Evolutionary conservation across 2,888 invertebrate species (phyloP).

Genomic region (Thera obeliscata): DNA sequence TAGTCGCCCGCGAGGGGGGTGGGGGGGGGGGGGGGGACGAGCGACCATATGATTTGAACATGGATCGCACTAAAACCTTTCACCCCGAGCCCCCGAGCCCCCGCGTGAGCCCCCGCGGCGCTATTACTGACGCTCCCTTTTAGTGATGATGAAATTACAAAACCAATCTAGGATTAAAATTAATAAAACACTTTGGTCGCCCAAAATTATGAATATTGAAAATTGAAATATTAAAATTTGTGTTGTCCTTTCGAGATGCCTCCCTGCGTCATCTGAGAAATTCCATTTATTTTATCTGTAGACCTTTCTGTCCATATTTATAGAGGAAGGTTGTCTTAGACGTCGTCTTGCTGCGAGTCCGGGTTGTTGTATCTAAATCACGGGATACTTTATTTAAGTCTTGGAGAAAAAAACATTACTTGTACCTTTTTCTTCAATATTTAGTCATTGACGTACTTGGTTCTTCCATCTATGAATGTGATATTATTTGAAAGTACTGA

Average conservation of each 20-base stretch:
- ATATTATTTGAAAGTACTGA: too few relatives aligned
- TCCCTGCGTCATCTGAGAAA: background rate
- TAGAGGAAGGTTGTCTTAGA: background rate
- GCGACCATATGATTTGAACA: constrained; percentile 46
- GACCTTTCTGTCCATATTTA: background rate
- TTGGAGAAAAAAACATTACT: background rate
- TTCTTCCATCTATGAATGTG: background rate
- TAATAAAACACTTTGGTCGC: constrained; percentile 10
- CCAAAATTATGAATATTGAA: constrained; percentile 8
- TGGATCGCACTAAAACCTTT: constrained; percentile 44
- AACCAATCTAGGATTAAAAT: constrained; percentile 15
- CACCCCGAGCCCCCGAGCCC: constrained; percentile 23
- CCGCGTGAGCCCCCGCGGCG: constrained; percentile 34
- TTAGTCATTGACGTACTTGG: background rate
- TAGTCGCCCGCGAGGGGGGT: constrained; percentile 26
- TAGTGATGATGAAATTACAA: constrained; percentile 11
- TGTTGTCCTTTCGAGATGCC: background rate
- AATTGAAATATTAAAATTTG: constrained; percentile 3
- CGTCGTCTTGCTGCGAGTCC: background rate
- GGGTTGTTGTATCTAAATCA: background rate
- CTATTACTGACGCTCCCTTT: constrained; percentile 32
- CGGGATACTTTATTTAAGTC: background rate
- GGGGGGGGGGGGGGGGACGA: constrained; percentile 18
- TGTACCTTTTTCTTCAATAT: background rate
- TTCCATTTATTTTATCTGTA: background rate